Base-by-base conservation (phyloP, 2,888 invertebrate species). In the Nemapogon koenigi region DNA sequence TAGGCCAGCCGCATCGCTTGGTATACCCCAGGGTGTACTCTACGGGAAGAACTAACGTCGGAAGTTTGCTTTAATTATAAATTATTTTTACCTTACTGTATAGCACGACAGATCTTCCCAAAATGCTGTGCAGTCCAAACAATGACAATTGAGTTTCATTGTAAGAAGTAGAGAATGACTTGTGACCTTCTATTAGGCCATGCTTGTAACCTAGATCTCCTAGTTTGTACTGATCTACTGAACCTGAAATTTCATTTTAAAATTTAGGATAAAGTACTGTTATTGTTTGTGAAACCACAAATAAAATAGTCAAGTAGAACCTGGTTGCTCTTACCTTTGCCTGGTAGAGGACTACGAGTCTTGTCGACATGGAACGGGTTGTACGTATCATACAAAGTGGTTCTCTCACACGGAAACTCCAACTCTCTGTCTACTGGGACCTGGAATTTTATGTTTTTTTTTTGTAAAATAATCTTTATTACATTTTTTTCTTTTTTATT, bases 181-280 rank as follows among this genome's bases (percentile, higher is more conserved):
- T 84, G 7, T 84, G 62, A 15, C 84, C 85, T 15, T 87, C 85
- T 13, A 95, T 68, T 3, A 83, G 76, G 0, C 94, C 95, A 59
- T 91, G 93, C 68, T 96, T 96, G 1, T 87, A 87, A 51, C 93
- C 91, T 16, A 94, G 69, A 57, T 92, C 91, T 0, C 94, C 94
- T 59, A 93, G 83, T 71, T 89, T 88, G 56, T 93, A 94, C 57
- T 92, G 89, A 66, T 95, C 95, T 3, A 85, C 84, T 0, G 91
- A 91, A 11, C 94, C 94, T 59, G 59, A 45, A 38, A n/a, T n/a
- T n/a, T n/a, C n/a, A n/a, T n/a, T n/a, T n/a, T n/a, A n/a, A n/a
- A n/a, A n/a, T n/a, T n/a, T n/a, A n/a, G n/a, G n/a, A n/a, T n/a
- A n/a, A n/a, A n/a, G n/a, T n/a, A n/a, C n/a, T n/a, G n/a, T n/a